Evolutionary conservation across 2,888 invertebrate species (phyloP).

Genomic region (Monochamus alternatus): DNA sequence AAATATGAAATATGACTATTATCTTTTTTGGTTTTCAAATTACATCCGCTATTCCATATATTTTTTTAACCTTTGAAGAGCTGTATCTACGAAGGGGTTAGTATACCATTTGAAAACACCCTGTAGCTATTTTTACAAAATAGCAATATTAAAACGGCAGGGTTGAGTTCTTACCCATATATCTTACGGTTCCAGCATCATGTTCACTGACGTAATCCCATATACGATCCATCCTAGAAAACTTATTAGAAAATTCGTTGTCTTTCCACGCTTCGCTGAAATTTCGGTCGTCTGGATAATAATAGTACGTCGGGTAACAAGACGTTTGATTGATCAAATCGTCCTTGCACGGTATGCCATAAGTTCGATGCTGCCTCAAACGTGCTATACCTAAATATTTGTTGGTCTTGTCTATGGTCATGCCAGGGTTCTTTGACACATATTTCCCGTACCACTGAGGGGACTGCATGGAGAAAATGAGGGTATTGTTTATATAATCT

Average conservation of each 20-base stretch:
- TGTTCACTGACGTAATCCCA: constrained; percentile 53
- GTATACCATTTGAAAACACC: no score
- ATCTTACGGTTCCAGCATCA: constrained; percentile 47
- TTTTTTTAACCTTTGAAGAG: no score
- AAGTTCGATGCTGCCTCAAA: constrained; percentile 56
- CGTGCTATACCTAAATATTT: constrained; percentile 60
- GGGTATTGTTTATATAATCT: constrained; percentile 50
- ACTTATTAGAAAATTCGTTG: constrained; percentile 23
- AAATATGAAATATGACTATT: no score
- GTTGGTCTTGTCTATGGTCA: constrained; percentile 59
- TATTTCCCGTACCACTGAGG: constrained; percentile 59
- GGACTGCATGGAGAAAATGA: constrained; percentile 57
- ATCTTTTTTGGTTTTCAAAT: no score
- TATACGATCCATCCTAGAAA: constrained; percentile 48
- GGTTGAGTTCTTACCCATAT: constrained; percentile 44
- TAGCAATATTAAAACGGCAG: no score
- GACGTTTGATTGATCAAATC: constrained; percentile 6
- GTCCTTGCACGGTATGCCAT: constrained; percentile 36
- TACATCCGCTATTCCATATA: no score
- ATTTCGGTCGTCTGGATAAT: constrained; percentile 39
- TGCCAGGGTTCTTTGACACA: constrained; percentile 53
- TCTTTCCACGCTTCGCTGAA: constrained; percentile 51
- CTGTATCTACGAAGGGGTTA: no score
- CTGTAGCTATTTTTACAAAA: no score
- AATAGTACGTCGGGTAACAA: constrained; percentile 19